phyloP scores from a whole-genome alignment of 2,113 vertebrate genomes.

The Percopsis transmontana region DNA sequence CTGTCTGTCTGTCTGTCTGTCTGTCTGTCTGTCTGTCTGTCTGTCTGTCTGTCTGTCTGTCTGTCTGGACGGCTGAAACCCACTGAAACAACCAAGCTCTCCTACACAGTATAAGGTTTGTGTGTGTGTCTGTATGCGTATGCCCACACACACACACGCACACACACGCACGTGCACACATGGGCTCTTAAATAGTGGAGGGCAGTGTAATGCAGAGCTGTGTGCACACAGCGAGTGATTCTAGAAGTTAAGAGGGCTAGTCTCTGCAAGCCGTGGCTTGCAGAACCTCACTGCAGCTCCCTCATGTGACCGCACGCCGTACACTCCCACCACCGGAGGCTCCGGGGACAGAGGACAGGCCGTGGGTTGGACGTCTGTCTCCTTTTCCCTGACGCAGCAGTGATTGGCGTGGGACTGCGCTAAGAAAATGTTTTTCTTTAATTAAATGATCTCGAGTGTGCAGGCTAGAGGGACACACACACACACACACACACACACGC shows the following conservation, averaged over 20 bases:
- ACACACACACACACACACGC: too few relatives aligned
- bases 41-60: background rate
- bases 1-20: background rate
- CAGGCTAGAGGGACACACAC: too few relatives aligned
- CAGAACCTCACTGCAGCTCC: constrained; percentile 69
- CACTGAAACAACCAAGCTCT: too few relatives aligned
- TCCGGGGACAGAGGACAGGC: constrained; percentile 26
- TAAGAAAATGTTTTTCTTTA: constrained; percentile 80
- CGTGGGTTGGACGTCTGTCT: constrained; percentile 20
- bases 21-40: background rate
- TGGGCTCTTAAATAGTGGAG: too few relatives aligned
- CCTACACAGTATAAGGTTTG: too few relatives aligned
- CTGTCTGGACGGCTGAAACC: too few relatives aligned
- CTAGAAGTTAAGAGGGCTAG: constrained; percentile 66
- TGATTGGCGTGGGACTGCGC: constrained; percentile 50
- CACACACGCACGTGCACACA: background rate
- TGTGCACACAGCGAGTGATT: constrained; percentile 52
- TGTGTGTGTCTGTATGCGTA: too few relatives aligned
- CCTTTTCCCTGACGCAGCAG: constrained; percentile 34
- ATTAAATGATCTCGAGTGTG: constrained; percentile 72
- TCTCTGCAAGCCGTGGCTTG: constrained; percentile 58
- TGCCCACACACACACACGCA: constrained; percentile 4
- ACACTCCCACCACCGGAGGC: constrained; percentile 57
- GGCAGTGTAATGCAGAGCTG: constrained; percentile 59
- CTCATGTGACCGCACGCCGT: constrained; percentile 68